phyloP scores from a whole-genome alignment of 37 sponge, comb jelly and placozoan genomes.

The Oopsacas minuta region DNA sequence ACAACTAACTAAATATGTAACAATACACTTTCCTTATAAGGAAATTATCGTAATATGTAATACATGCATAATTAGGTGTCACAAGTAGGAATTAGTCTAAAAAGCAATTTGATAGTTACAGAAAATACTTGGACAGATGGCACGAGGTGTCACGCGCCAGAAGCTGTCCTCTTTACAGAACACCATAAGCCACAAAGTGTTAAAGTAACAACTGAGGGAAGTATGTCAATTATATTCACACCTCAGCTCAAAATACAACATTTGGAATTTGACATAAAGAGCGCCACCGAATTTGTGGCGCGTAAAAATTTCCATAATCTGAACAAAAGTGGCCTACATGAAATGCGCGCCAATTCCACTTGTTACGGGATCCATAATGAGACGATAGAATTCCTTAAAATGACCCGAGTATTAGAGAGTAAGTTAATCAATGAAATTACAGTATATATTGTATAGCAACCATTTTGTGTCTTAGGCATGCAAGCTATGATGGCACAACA shows the following conservation, averaged over 20 bases:
- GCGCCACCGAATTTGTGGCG: slow-evolving; percentile 19
- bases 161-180: background rate
- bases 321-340: background rate
- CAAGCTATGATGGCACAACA: slow-evolving; percentile 9
- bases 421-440: background rate
- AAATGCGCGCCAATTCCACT: slow-evolving; percentile 19
- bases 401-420: background rate
- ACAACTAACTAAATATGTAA: background rate
- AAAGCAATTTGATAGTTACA: background rate
- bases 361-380: background rate
- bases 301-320: slow-evolving; percentile 7
- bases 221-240: background rate
- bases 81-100: background rate
- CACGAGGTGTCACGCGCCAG: background rate
- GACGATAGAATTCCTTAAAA: background rate
- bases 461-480: background rate
- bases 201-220: slow-evolving; percentile 2
- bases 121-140: background rate
- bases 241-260: slow-evolving; percentile 12
- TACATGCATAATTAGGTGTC: background rate
- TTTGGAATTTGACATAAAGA: background rate
- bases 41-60: too few species aligned
- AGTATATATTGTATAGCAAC: background rate
- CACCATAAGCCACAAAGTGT: background rate
- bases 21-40: background rate